Percentiles rank a stretch among this genome's conserved stretches.
phyloP scores from a whole-genome alignment of 2,797 vertebrate species.

The Acanthurus lineatus region DNA sequence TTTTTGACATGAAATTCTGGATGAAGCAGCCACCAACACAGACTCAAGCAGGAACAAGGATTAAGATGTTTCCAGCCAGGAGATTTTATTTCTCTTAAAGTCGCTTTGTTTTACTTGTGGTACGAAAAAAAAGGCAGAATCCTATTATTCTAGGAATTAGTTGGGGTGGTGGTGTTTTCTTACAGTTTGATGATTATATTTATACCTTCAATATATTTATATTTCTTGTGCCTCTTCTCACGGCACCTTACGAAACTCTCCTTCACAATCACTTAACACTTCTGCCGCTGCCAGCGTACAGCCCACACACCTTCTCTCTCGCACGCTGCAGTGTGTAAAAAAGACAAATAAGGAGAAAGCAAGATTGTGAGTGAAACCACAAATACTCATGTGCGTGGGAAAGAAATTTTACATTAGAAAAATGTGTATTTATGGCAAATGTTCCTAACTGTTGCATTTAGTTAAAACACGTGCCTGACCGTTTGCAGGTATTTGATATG shows the following conservation, averaged over 20 bases:
- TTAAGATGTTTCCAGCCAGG: too few relatives aligned
- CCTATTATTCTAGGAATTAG: not conserved
- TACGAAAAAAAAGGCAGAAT: too few relatives aligned
- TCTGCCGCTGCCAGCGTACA: constrained; percentile 42
- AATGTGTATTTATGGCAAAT: constrained; percentile 19
- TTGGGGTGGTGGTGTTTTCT: not conserved
- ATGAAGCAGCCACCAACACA: too few relatives aligned
- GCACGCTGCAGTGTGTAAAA: constrained; percentile 2
- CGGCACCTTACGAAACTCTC: constrained; percentile 37
- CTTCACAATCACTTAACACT: constrained; percentile 51
- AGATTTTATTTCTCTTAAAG: not conserved
- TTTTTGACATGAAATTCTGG: not conserved
- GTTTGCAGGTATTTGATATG: constrained; percentile 18
- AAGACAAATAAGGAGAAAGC: constrained; percentile 25
- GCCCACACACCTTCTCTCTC: constrained; percentile 49
- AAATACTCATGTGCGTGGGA: constrained; percentile 40
- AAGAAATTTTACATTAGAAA: constrained; percentile 9
- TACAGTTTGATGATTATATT: not conserved
- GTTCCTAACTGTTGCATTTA: constrained; percentile 6
- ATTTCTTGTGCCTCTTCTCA: constrained; percentile 14
- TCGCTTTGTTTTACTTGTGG: too few relatives aligned
- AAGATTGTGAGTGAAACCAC: constrained; percentile 22
- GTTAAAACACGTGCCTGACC: constrained; percentile 6
- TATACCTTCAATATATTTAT: not conserved
- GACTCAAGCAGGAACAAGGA: too few relatives aligned